These are phyloP conservation scores for Pygoscelis adeliae DNA, from an alignment of 2,113 vertebrate species.

Conservation along the genomic window DNA sequence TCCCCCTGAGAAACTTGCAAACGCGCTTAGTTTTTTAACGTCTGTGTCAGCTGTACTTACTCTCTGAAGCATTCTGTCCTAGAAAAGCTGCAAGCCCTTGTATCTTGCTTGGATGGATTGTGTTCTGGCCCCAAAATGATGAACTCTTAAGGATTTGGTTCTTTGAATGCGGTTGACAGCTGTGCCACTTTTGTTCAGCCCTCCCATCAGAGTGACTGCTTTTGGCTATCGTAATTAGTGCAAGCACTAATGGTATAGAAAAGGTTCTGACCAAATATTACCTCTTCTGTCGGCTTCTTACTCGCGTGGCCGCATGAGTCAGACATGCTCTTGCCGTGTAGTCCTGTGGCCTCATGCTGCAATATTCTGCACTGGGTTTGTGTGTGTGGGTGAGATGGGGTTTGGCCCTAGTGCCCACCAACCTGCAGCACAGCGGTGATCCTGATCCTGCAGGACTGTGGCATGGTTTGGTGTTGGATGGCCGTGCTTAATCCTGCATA, in stretches of 20 bases:
- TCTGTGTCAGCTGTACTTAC: background rate
- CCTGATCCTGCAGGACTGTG: background rate
- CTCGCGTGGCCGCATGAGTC: rapidly evolving
- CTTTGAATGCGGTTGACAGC: background rate
- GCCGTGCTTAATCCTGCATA: rapidly evolving
- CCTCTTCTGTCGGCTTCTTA: background rate
- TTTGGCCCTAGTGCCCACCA: background rate
- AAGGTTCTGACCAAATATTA: background rate
- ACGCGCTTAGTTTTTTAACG: rapidly evolving
- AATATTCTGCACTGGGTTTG: rapidly evolving
- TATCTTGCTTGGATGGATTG: background rate
- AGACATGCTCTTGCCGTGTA: background rate
- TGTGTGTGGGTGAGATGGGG: background rate
- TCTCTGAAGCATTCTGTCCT: background rate
- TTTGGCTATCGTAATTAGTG: background rate
- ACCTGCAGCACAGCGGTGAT: background rate
- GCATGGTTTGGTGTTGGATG: background rate
- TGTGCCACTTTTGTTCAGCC: background rate
- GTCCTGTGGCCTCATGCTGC: rapidly evolving
- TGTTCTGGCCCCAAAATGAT: background rate
- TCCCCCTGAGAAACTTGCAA: constrained; percentile 51
- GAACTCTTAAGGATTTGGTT: background rate
- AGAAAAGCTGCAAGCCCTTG: background rate
- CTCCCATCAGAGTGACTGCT: background rate
- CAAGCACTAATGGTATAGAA: background rate